Evolutionary conservation across 1,140 invertebrate species (phyloP), one percentile per base, ranked within the genome.

Genomic region (Zophobas morio): DNA sequence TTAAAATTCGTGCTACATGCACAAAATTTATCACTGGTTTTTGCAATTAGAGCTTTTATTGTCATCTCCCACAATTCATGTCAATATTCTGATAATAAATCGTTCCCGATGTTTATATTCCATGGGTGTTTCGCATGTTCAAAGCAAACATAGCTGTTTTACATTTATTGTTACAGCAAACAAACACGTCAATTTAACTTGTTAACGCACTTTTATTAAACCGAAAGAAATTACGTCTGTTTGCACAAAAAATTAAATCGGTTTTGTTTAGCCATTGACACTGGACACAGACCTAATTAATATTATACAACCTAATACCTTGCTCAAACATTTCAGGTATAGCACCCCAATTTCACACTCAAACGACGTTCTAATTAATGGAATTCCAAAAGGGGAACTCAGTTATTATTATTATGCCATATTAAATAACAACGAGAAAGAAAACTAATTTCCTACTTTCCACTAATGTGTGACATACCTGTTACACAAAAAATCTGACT

Each of bases 81-180:
- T 75, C 74, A 75, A 75, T 75, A 75, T 56, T 75, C 74, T 57
- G 74, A 75, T 75, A 60, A 75, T 75, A 75, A 75, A 75, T 75
- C 74, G 57, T 75, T 72, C 47, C 46, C 34, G 60, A 72, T 72
- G 70, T 72, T 72, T 72, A 72, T 72, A 72, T 72, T 72, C 47
- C 53, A 34, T 56, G 70, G 70, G 35, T 72, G 70, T 72, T 72
- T 72, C 53, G 70, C 70, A 72, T 72, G 53, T 72, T 53, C 53
- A 56, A 56, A 72, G 70, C 70, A 72, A 56, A 72, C 53, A 72
- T 72, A 66, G 60, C 60, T 66, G 60, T 66, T 66, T 66, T 66
- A 66, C 60, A 66, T 66, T 66, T 66, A 66, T 46, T 42, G 60
- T 42, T 66, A 66, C 60, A 66, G 60, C 60, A 66, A 66, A 66